Conservation (phyloP, 2,113 vertebrate species). For the Rattus rattus region DNA sequence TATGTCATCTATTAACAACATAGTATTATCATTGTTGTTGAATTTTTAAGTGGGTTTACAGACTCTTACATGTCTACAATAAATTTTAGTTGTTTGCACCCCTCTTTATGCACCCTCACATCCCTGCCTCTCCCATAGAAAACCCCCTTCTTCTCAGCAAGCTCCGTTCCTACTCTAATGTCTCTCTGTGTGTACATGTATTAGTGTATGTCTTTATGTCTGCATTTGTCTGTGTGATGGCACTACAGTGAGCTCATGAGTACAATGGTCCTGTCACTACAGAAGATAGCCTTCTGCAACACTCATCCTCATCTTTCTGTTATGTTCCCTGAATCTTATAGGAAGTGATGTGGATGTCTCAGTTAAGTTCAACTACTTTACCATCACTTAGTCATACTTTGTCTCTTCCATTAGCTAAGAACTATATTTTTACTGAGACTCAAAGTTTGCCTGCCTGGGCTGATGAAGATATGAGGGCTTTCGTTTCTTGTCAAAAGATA, state of each 20-base stretch:
- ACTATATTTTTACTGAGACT: conserved; percentile 3
- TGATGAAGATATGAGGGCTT: not conserved
- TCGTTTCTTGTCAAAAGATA: not conserved
- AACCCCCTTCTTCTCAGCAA: not conserved
- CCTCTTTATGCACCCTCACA: no score
- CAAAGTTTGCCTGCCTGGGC: not conserved
- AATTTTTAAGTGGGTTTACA: not conserved
- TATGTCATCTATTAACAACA: not conserved
- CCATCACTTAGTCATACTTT: not conserved
- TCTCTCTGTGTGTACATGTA: not conserved
- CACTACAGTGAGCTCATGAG: not conserved
- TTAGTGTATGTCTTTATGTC: not conserved
- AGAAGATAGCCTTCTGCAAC: not conserved
- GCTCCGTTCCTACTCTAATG: not conserved
- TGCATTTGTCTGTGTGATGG: not conserved
- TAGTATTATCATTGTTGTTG: not conserved
- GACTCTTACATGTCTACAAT: not conserved
- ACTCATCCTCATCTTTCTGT: not conserved
- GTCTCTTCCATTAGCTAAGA: not conserved
- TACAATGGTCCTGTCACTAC: not conserved
- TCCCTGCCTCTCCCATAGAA: not conserved
- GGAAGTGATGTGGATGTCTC: not conserved
- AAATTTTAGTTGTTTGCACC: not conserved
- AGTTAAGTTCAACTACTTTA: not conserved
- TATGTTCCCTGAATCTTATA: no score